These are phyloP conservation scores for Prionace glauca DNA, from an alignment of 2,797 vertebrate genomes.

Conservation along the genomic window DNA sequence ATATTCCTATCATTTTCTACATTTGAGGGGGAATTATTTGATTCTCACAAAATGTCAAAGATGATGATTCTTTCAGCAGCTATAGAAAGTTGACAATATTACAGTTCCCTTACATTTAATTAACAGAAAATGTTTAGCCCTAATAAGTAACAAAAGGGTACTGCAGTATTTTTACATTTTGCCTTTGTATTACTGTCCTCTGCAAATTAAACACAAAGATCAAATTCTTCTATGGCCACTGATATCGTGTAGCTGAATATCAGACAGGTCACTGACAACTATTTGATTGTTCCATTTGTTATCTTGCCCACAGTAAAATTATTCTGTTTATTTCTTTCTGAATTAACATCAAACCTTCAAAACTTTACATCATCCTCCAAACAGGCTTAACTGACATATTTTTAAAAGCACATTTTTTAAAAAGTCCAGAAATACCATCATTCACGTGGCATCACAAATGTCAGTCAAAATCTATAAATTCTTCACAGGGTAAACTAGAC, in stretches of 20 bases:
- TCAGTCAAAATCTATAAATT: slow-evolving; percentile 15
- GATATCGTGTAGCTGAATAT: neutral
- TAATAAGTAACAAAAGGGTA: neutral
- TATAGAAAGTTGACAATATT: neutral
- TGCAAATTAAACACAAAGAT: neutral
- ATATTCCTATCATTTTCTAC: neutral
- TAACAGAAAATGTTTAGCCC: neutral
- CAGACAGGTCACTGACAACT: neutral
- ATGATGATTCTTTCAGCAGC: neutral
- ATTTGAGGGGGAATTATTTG: neutral
- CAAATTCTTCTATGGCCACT: neutral
- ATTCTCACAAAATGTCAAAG: neutral
- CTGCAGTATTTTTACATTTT: neutral
- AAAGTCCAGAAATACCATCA: neutral
- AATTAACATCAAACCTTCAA: neutral
- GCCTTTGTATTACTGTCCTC: neutral
- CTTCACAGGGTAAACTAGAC: neutral
- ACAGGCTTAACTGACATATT: neutral
- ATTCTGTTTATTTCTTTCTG: neutral
- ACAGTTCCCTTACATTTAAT: neutral
- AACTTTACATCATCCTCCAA: neutral
- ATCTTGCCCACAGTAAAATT: neutral
- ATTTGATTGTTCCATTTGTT: neutral
- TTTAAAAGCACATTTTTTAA: neutral
- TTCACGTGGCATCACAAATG: neutral